A percentile compares a stretch with the other conserved stretches of the same genome.
phyloP scores from a whole-genome alignment of 2,113 vertebrate genomes.

The Scartelaos histophorus region DNA sequence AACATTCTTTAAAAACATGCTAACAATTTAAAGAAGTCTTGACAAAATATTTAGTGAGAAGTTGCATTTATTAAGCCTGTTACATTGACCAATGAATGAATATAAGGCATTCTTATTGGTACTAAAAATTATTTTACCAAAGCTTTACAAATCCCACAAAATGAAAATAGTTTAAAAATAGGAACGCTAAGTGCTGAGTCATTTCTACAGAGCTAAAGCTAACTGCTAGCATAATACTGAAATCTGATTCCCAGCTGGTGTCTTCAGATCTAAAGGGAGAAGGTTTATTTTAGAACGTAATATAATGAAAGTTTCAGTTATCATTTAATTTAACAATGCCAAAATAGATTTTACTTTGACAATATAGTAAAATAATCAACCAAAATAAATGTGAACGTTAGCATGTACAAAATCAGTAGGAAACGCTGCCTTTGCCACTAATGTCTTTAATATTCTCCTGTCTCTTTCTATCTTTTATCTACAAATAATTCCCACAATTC shows the following conservation, averaged over 20 bases:
- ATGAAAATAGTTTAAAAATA: slow-evolving; percentile 6
- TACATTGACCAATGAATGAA: slow-evolving; percentile 59
- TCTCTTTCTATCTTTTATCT: slow-evolving; percentile 18
- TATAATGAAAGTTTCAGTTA: neutral
- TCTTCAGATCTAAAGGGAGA: neutral
- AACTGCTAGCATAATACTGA: slow-evolving; percentile 18
- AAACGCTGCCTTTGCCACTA: neutral
- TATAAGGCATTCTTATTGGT: slow-evolving; percentile 68
- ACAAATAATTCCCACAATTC: slow-evolving; percentile 30
- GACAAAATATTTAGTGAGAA: slow-evolving; percentile 52
- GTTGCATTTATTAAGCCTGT: slow-evolving; percentile 63
- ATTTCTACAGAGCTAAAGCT: slow-evolving; percentile 7
- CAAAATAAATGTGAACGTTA: neutral
- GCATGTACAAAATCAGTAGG: neutral
- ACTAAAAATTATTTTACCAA: neutral
- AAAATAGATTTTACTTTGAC: neutral
- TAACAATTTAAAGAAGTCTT: neutral
- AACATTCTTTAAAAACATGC: neutral
- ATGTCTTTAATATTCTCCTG: slow-evolving; percentile 23
- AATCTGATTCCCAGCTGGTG: slow-evolving; percentile 5
- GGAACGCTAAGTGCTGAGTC: neutral
- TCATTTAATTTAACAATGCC: neutral
- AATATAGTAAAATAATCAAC: neutral
- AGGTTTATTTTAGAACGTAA: neutral
- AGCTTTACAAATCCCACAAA: slow-evolving; percentile 13